phyloP scores from a whole-genome alignment of 2,797 vertebrate genomes.

The Acipenser transmontanus region DNA sequence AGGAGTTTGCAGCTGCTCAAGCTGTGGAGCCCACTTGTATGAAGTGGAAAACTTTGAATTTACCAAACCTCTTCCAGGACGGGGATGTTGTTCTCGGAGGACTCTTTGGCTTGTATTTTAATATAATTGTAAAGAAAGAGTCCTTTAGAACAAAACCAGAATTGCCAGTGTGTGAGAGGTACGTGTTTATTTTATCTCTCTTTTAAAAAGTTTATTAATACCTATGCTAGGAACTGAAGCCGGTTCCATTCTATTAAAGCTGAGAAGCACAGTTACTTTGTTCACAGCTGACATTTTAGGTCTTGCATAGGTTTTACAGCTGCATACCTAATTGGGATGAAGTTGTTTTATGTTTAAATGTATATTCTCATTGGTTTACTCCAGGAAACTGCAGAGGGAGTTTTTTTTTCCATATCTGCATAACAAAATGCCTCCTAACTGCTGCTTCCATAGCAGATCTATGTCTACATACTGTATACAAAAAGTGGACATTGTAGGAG shows the following conservation, averaged over 20 bases:
- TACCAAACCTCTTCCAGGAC: slow-evolving; percentile 46
- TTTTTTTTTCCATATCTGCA: too few relatives aligned
- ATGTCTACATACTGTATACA: slow-evolving; percentile 26
- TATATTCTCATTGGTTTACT: too few relatives aligned
- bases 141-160: slow-evolving; percentile 36
- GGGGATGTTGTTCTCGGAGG: slow-evolving; percentile 61
- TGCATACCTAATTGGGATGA: too few relatives aligned
- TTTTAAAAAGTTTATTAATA: neutral
- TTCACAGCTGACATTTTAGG: too few relatives aligned
- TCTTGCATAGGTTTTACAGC: too few relatives aligned
- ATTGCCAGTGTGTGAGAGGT: slow-evolving; percentile 47
- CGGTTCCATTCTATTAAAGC: neutral
- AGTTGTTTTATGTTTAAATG: too few relatives aligned
- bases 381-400: too few relatives aligned
- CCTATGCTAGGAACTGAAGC: neutral
- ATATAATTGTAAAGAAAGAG: slow-evolving; percentile 30
- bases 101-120: slow-evolving; percentile 49
- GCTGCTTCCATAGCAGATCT: too few relatives aligned
- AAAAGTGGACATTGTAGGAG: slow-evolving; percentile 22
- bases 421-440: too few relatives aligned
- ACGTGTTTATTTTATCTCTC: slow-evolving; percentile 22
- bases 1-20: slow-evolving; percentile 15
- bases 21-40: slow-evolving; percentile 35
- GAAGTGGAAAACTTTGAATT: slow-evolving; percentile 28
- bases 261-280: too few relatives aligned